Conservation (phyloP, 2,888 invertebrate species). For the Cremastobaeus sp. region DNA sequence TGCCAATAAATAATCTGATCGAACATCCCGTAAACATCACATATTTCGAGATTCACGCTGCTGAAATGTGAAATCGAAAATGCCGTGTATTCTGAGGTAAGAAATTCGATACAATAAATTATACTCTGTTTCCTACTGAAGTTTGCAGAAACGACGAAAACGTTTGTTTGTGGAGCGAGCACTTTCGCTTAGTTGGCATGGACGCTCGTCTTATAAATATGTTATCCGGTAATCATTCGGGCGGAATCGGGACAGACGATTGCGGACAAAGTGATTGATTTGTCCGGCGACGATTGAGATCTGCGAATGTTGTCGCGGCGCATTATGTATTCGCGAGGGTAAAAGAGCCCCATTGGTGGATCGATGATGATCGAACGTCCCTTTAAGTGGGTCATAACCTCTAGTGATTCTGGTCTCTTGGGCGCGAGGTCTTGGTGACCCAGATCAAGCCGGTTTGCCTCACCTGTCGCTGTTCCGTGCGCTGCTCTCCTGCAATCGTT, state of each 20-base stretch:
- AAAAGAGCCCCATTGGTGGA: conserved; percentile 53
- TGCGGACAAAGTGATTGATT: conserved; percentile 52
- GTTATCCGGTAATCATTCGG: conserved; percentile 20
- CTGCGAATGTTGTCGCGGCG: conserved; percentile 24
- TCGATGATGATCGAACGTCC: conserved; percentile 69
- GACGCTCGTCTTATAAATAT: conserved; percentile 3
- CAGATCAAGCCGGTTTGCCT: conserved; percentile 70
- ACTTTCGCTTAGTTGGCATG: neutral
- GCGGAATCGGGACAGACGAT: conserved; percentile 19
- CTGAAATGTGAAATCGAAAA: too few relatives aligned
- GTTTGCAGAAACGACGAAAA: too few relatives aligned
- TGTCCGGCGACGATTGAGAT: conserved; percentile 48
- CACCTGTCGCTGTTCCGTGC: conserved; percentile 68
- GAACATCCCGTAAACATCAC: too few relatives aligned
- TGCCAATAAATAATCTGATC: too few relatives aligned
- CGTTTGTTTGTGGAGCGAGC: too few relatives aligned
- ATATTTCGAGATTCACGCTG: too few relatives aligned
- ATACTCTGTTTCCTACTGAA: too few relatives aligned
- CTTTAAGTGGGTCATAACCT: conserved; percentile 75
- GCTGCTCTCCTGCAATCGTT: conserved; percentile 76
- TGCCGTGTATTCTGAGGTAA: too few relatives aligned
- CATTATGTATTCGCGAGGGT: conserved; percentile 52
- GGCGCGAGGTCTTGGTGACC: conserved; percentile 74
- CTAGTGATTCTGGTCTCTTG: conserved; percentile 72
- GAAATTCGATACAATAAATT: too few relatives aligned